Evolutionary conservation across 2,113 vertebrate species (phyloP).

Genomic region (Jacana jacana): DNA sequence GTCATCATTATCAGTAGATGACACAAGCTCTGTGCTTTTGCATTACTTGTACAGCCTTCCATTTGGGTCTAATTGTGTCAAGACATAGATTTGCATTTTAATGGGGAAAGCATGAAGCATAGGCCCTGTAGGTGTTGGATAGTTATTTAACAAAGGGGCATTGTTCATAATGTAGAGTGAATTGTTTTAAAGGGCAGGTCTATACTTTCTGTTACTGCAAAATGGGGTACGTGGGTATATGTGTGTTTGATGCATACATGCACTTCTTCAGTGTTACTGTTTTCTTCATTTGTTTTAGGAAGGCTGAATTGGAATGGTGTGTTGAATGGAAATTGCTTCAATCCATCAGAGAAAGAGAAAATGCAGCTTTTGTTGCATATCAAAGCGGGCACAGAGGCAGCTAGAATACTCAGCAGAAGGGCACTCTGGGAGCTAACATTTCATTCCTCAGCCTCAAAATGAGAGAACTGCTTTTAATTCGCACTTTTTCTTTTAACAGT

Average conservation of each 20-base stretch:
- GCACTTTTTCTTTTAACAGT: background rate
- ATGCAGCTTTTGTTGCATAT: background rate
- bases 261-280: background rate
- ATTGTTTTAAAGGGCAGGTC: background rate
- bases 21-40: background rate
- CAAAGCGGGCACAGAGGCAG: background rate
- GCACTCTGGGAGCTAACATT: background rate
- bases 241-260: background rate
- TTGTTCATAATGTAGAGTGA: background rate
- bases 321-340: background rate
- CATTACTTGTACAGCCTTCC: background rate
- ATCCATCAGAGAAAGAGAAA: background rate
- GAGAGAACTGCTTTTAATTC: background rate
- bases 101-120: background rate
- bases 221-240: background rate
- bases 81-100: slow-evolving; percentile 6
- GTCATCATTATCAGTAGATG: background rate
- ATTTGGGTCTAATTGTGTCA: background rate
- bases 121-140: background rate
- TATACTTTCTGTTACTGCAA: background rate
- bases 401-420: background rate
- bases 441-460: background rate
- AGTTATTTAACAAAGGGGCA: background rate
- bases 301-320: background rate
- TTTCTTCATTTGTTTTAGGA: background rate